These are phyloP conservation scores for Synanthedon myopaeformis DNA, from an alignment of 2,888 invertebrate genomes.

Conservation along the genomic window DNA sequence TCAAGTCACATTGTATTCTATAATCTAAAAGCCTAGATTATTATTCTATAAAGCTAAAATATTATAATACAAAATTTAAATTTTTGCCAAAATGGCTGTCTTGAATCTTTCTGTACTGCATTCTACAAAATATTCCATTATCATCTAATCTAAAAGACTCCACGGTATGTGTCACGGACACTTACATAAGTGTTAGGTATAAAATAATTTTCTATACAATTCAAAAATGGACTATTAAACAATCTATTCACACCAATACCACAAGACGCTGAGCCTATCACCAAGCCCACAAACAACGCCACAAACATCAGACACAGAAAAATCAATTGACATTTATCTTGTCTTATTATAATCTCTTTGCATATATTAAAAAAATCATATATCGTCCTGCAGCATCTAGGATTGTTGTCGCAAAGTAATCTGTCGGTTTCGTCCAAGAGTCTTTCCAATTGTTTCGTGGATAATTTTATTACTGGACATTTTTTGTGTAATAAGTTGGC, in stretches of 20 bases:
- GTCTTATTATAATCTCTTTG: constrained; percentile 28
- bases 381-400: constrained; percentile 46
- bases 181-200: neutral
- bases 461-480: constrained; percentile 50
- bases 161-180: neutral
- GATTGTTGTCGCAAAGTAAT: constrained; percentile 39
- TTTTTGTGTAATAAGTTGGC: constrained; percentile 54
- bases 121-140: too few relatives aligned
- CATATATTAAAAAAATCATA: constrained; percentile 39
- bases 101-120: too few relatives aligned
- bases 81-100: too few relatives aligned
- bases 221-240: neutral
- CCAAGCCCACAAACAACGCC: neutral
- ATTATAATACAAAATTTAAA: too few relatives aligned
- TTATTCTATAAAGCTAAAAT: too few relatives aligned
- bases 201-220: neutral
- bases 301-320: constrained; percentile 19
- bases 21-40: too few relatives aligned
- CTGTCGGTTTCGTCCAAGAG: constrained; percentile 49
- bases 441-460: constrained; percentile 45
- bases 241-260: neutral
- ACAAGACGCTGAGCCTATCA: neutral
- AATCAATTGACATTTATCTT: constrained; percentile 29
- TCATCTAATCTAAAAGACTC: neutral
- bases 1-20: too few relatives aligned